These are phyloP conservation scores for Ferrisia virgata DNA, from an alignment of 2,888 invertebrate species.

Conservation along the genomic window DNA sequence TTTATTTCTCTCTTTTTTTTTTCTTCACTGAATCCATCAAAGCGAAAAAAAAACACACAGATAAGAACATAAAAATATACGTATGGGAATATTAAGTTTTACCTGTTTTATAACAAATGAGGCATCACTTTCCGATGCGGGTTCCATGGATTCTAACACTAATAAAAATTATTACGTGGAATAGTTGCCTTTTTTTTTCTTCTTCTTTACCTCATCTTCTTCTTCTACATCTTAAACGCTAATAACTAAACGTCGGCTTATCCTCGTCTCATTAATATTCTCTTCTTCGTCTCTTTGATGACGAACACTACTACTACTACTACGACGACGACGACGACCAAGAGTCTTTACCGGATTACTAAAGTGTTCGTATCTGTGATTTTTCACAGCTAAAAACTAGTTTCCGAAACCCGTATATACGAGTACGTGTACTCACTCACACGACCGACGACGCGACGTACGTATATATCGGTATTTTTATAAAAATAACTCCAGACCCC, in stretches of 20 bases:
- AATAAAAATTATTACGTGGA: slow-evolving; percentile 45
- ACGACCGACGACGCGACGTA: no score
- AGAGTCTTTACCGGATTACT: slow-evolving; percentile 41
- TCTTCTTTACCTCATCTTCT: not conserved
- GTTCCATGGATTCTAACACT: slow-evolving; percentile 45
- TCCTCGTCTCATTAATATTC: slow-evolving; percentile 44
- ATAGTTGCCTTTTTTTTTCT: slow-evolving; percentile 30
- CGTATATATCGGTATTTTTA: no score
- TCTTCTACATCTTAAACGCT: not conserved
- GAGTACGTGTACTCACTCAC: not conserved
- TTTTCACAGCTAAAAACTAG: slow-evolving; percentile 44
- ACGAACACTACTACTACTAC: no score
- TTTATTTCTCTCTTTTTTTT: slow-evolving; percentile 18
- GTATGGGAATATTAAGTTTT: slow-evolving; percentile 45
- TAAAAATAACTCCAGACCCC: not conserved
- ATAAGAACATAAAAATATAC: slow-evolving; percentile 41
- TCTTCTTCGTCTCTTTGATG: slow-evolving; percentile 37
- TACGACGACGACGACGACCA: slow-evolving; percentile 3
- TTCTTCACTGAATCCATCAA: slow-evolving; percentile 26
- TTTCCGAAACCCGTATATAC: slow-evolving; percentile 39
- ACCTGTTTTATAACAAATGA: slow-evolving; percentile 46
- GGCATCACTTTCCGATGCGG: slow-evolving; percentile 46
- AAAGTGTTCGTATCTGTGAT: slow-evolving; percentile 42
- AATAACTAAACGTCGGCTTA: slow-evolving; percentile 43
- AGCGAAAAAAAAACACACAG: not conserved